A percentile compares a stretch with the other conserved stretches of the same genome.
Conservation (phyloP, 2,113 vertebrate genomes). For the Seriola quinqueradiata region DNA sequence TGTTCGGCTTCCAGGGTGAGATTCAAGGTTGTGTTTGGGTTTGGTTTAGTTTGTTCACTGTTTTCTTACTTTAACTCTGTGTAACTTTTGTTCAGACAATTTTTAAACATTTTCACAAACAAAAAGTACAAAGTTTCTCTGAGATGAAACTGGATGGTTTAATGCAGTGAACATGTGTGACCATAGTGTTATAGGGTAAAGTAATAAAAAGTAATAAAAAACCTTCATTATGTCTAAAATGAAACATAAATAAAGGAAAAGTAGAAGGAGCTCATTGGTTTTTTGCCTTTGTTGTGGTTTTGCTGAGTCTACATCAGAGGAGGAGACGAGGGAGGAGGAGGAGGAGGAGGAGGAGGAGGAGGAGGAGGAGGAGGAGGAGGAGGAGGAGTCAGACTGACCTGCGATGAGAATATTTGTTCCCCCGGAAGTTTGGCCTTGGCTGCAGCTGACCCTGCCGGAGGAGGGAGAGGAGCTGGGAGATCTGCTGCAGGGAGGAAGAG, state of each 20-base stretch:
- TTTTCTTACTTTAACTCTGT: too few relatives aligned
- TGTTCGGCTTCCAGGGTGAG: too few relatives aligned
- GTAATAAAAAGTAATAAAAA: too few relatives aligned
- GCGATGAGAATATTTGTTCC: slow-evolving; percentile 78
- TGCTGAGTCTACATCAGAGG: background rate
- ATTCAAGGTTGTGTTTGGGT: too few relatives aligned
- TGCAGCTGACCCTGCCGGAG: slow-evolving; percentile 84
- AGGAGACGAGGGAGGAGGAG: background rate
- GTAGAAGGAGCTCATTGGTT: background rate
- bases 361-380: background rate
- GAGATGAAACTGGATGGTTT: background rate
- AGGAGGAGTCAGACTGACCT: slow-evolving; percentile 58
- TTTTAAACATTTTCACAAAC: background rate
- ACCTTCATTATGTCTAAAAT: background rate
- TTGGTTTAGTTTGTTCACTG: too few relatives aligned
- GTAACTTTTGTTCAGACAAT: too few relatives aligned
- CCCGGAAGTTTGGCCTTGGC: slow-evolving; percentile 76
- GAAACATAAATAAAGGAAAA: background rate
- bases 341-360: background rate
- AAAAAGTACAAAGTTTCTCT: background rate
- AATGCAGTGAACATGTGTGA: background rate
- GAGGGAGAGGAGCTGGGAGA: slow-evolving; percentile 97
- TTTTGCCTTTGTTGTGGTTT: slow-evolving; percentile 16
- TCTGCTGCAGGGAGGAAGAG: slow-evolving; percentile 87
- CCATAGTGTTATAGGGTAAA: background rate